Evolutionary conservation across 2,797 vertebrate species (phyloP), one percentile per base, ranked within the genome.

Genomic region (Hyperoplus lanceolatus): DNA sequence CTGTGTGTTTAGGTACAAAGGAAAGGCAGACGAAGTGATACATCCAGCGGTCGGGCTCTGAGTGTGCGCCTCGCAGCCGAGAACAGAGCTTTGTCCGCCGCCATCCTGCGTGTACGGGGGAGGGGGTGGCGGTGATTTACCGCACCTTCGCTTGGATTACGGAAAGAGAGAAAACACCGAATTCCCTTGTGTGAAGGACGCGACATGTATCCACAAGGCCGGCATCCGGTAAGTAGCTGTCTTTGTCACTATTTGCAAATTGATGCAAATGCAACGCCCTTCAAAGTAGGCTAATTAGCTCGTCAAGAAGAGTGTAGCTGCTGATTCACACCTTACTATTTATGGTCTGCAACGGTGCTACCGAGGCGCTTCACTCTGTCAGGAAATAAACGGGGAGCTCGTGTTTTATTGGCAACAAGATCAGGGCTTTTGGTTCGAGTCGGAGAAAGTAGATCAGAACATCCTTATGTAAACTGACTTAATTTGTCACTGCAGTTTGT

Each of bases 171-270:
- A 81, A 75, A 90, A 75, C 80, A 68, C 75, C 80, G 80, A 75
- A 91, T 90, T 90, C 85, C 77, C 84, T 77, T 58, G 84, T 70
- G 91, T 75, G 72, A 88, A 89, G 86, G 88, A 90, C 81, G 84
- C 91, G 93, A 93, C 94, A 98, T 98, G 97, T 98, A 97, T 96
- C 97, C 97, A 88, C 97, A 97, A 95, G 97, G 97, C 96, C 96
- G 97, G 94, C 97, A 97, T 96, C 97, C 97, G 96, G 97, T 97
- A 91, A 97, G 97, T 96, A 90, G 86, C 62, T 57, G 66, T 71
- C 73, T 82, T 74, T 81, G 82, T 81, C 76, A 68, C 75, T 77
- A 53, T 87, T 85, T 87, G 85, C 87, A 80, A 84, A 87, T 80
- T 61, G 62, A 91, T 82, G 90, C 80, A 86, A 82, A 81, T 79